Conservation (phyloP, 2,113 vertebrate genomes). For the Eulacestoma nigropectus region DNA sequence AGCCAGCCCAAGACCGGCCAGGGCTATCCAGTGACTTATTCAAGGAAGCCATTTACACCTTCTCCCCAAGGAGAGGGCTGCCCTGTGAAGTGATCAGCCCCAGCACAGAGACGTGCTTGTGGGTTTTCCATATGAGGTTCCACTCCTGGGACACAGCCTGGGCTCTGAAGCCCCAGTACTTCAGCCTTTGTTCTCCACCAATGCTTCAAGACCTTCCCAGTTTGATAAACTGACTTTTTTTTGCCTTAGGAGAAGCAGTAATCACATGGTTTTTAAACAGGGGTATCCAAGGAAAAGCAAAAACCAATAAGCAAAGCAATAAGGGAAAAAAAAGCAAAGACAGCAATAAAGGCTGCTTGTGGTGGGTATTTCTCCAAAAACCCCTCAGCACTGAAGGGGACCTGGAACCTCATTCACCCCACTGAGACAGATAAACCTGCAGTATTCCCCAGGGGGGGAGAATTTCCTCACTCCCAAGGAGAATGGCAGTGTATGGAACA, state of each 20-base stretch:
- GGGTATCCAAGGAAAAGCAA: neutral
- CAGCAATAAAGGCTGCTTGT: neutral
- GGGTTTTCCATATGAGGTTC: neutral
- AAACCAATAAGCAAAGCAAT: neutral
- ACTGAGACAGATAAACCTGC: neutral
- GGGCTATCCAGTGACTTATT: constrained; percentile 65
- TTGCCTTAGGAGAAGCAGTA: neutral
- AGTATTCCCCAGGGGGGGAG: neutral
- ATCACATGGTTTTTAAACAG: neutral
- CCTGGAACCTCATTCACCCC: neutral
- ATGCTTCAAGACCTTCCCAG: neutral
- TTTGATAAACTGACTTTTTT: neutral
- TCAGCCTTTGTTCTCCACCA: constrained; percentile 27
- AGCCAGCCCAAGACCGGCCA: neutral
- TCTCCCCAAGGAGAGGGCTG: constrained; percentile 60
- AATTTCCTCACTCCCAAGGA: neutral
- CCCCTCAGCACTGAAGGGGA: neutral
- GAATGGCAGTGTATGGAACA: neutral
- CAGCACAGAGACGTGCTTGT: constrained; percentile 41
- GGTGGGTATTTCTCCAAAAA: neutral
- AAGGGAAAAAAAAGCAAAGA: neutral
- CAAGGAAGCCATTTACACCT: constrained; percentile 58
- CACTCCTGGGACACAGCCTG: neutral
- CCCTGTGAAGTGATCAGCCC: neutral
- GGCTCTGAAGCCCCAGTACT: neutral